Evolutionary conservation across 2,888 invertebrate species (phyloP).

Genomic region (Malacosoma neustria): DNA sequence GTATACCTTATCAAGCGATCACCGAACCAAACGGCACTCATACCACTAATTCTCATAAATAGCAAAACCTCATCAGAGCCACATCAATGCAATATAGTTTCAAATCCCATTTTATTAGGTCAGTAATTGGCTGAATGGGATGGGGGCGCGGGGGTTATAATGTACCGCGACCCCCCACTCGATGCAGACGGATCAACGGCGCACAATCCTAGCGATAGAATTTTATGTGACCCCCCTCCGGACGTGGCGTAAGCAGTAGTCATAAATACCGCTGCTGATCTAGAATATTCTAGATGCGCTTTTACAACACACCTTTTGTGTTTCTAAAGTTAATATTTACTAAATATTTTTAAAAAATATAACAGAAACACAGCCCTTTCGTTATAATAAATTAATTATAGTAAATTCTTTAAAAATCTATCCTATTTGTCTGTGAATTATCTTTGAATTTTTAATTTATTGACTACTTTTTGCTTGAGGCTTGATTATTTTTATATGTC

Average conservation of each 20-base stretch:
- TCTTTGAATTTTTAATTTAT: too few relatives aligned
- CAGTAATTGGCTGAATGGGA: constrained; percentile 21
- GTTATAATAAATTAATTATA: too few relatives aligned
- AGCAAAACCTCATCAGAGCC: not conserved
- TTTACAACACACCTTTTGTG: not conserved
- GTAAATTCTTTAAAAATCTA: too few relatives aligned
- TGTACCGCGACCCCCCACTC: constrained; percentile 20
- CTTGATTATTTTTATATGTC: too few relatives aligned
- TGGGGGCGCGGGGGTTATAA: constrained; percentile 17
- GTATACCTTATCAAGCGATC: too few relatives aligned
- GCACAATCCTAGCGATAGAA: constrained; percentile 66
- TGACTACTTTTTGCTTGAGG: too few relatives aligned
- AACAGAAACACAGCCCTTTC: too few relatives aligned
- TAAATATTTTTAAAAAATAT: too few relatives aligned
- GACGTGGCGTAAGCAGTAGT: constrained; percentile 58
- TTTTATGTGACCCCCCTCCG: constrained; percentile 62
- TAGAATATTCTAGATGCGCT: constrained; percentile 1
- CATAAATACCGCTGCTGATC: constrained; percentile 43
- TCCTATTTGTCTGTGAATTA: too few relatives aligned
- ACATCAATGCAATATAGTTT: not conserved
- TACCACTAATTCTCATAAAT: not conserved
- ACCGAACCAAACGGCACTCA: not conserved
- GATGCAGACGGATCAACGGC: constrained; percentile 51
- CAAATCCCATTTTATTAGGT: constrained; percentile 14
- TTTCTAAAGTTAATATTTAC: too few relatives aligned